Evolutionary conservation across 1,140 invertebrate species (phyloP).

Genomic region (Leptinotarsa lineolata): DNA sequence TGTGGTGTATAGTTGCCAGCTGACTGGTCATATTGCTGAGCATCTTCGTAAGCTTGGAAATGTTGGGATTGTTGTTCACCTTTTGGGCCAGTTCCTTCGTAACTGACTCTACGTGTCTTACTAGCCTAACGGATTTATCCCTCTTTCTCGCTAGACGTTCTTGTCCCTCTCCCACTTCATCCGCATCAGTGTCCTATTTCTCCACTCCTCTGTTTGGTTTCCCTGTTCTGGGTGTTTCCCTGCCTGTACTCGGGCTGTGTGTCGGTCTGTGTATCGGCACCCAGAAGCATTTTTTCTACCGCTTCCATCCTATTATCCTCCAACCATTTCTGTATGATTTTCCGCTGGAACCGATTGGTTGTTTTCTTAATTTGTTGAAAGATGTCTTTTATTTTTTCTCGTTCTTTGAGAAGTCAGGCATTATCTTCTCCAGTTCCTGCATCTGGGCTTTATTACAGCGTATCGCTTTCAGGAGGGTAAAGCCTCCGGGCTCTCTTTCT

Average conservation of each 20-base stretch:
- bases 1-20: too few species aligned
- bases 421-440: conserved; percentile 37
- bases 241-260: neutral
- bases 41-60: too few species aligned
- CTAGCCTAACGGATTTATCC: too few species aligned
- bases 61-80: too few species aligned
- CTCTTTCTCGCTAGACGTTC: too few species aligned
- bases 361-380: conserved; percentile 36
- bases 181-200: neutral
- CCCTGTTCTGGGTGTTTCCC: neutral
- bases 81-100: too few species aligned
- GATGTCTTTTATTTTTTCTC: conserved; percentile 30
- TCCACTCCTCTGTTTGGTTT: neutral
- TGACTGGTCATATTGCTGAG: too few species aligned
- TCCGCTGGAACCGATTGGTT: conserved; percentile 44
- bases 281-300: neutral
- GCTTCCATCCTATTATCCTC: neutral
- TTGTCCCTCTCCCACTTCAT: too few species aligned
- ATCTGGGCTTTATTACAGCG: conserved; percentile 46
- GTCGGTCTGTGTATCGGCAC: neutral
- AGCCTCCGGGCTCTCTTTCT: conserved; percentile 10
- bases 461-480: conserved; percentile 35
- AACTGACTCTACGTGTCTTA: too few species aligned
- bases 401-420: conserved; percentile 23
- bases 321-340: neutral